Percentiles rank a stretch among this genome's conserved stretches.
These are phyloP conservation scores for Megalonaias nervosa DNA, from an alignment of 1,140 invertebrate species.

Conservation along the genomic window DNA sequence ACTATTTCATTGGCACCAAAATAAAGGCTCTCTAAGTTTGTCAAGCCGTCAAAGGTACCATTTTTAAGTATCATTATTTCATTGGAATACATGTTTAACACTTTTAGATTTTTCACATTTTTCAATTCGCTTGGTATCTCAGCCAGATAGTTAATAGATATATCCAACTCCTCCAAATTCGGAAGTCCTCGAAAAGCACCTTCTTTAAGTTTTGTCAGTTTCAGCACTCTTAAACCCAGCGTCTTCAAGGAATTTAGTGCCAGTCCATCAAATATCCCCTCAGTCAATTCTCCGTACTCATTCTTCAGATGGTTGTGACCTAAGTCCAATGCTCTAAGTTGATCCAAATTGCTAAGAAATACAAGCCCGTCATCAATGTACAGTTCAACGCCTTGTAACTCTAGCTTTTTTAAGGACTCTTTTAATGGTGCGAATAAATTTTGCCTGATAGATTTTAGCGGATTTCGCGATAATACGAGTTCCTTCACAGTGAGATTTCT, in stretches of 20 bases:
- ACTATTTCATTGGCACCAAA: slow-evolving; percentile 34
- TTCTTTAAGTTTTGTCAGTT: slow-evolving; percentile 15
- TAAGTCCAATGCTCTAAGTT: slow-evolving; percentile 24
- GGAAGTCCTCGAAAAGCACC: slow-evolving; percentile 27
- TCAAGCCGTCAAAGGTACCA: slow-evolving; percentile 21
- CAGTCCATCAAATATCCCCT: slow-evolving; percentile 11
- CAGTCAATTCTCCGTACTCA: slow-evolving; percentile 20
- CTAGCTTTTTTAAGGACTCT: slow-evolving; percentile 23
- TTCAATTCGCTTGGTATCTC: slow-evolving; percentile 29
- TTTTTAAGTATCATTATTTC: slow-evolving; percentile 22
- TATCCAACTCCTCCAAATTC: slow-evolving; percentile 28
- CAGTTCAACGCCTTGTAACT: slow-evolving; percentile 26
- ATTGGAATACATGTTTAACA: slow-evolving; percentile 29
- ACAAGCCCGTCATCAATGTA: slow-evolving; percentile 22
- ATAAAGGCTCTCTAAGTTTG: slow-evolving; percentile 9
- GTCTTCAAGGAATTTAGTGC: slow-evolving; percentile 17
- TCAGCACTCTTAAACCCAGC: slow-evolving; percentile 21
- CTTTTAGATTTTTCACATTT: slow-evolving; percentile 29
- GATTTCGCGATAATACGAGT: slow-evolving; percentile 27
- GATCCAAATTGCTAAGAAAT: slow-evolving; percentile 16
- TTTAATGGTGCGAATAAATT: slow-evolving; percentile 13
- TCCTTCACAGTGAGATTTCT: slow-evolving; percentile 19
- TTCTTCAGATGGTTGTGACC: slow-evolving; percentile 28
- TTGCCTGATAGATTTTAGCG: slow-evolving; percentile 16
- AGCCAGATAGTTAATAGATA: slow-evolving; percentile 29